Conservation (phyloP, 2,888 invertebrate species). For the Ectemnius cavifrons region DNA sequence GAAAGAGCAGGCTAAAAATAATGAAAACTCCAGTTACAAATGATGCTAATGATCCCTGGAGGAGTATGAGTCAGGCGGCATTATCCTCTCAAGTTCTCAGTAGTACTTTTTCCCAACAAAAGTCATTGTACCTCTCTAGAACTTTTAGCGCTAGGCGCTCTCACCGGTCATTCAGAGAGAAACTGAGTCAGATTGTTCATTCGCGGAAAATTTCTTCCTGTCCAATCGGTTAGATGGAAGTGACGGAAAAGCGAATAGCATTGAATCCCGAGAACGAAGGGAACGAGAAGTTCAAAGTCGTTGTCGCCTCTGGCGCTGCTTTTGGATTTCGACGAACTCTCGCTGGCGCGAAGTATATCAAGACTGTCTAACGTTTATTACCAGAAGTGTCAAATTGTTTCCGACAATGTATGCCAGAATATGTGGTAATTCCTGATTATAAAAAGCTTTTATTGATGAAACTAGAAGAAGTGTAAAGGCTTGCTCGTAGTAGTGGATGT, state of each 20-base stretch:
- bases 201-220: constrained; percentile 36
- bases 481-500: no score
- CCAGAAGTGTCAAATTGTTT: not conserved
- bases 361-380: constrained; percentile 35
- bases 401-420: no score
- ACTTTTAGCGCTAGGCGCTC: constrained; percentile 2
- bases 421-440: no score
- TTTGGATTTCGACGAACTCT: constrained; percentile 52
- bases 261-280: constrained; percentile 6
- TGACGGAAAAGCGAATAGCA: constrained; percentile 36
- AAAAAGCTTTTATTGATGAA: no score
- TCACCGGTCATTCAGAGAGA: constrained; percentile 18
- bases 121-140: not conserved
- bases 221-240: constrained; percentile 3
- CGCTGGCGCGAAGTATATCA: constrained; percentile 5
- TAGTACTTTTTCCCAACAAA: not conserved
- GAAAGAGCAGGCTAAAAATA: not conserved
- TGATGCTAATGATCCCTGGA: constrained; percentile 2
- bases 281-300: constrained; percentile 20
- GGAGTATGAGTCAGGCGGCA: not conserved
- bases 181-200: constrained; percentile 52
- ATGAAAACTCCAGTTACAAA: not conserved
- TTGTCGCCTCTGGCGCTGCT: constrained; percentile 31
- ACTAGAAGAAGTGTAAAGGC: no score
- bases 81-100: not conserved